phyloP scores from a whole-genome alignment of 2,113 vertebrate species.

The Hippocampus comes region DNA sequence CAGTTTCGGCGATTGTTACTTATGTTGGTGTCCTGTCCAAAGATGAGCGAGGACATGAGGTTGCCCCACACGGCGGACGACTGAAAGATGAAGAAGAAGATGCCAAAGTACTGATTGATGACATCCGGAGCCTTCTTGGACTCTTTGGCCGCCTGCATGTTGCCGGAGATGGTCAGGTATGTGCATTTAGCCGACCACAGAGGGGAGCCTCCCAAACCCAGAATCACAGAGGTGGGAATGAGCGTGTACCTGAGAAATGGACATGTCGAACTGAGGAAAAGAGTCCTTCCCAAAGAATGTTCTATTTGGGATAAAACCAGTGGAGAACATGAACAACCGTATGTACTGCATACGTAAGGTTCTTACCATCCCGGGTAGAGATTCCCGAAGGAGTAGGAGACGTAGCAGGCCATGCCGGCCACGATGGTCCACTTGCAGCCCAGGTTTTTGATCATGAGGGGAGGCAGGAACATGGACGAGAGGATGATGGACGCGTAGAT shows the following conservation, averaged over 20 bases:
- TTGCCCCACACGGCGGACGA: constrained; percentile 91
- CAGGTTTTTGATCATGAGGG: constrained; percentile 84
- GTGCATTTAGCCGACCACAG: constrained; percentile 93
- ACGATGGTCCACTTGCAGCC: constrained; percentile 96
- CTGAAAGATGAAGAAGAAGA: constrained; percentile 95
- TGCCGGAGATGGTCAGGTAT: constrained; percentile 85
- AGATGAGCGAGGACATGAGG: constrained; percentile 90
- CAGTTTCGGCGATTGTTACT: constrained; percentile 68
- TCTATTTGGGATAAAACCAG: not conserved
- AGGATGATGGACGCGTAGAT: constrained; percentile 84
- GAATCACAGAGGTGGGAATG: constrained; percentile 84
- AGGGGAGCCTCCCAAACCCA: constrained; percentile 88
- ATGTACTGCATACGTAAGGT: not conserved
- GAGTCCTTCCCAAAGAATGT: not conserved
- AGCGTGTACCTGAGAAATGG: constrained; percentile 80
- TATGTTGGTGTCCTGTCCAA: constrained; percentile 73
- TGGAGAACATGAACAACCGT: not conserved
- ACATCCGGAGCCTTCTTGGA: constrained; percentile 74
- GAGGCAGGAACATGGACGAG: constrained; percentile 91
- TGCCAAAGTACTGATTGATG: constrained; percentile 88
- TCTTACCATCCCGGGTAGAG: constrained; percentile 85
- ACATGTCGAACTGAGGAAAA: not conserved
- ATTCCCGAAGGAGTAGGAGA: constrained; percentile 87
- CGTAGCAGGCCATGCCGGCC: constrained; percentile 86
- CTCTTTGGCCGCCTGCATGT: constrained; percentile 58